These are phyloP conservation scores for Meloidogyne chitwoodi DNA, from an alignment of 1,140 invertebrate genomes.

Conservation along the genomic window DNA sequence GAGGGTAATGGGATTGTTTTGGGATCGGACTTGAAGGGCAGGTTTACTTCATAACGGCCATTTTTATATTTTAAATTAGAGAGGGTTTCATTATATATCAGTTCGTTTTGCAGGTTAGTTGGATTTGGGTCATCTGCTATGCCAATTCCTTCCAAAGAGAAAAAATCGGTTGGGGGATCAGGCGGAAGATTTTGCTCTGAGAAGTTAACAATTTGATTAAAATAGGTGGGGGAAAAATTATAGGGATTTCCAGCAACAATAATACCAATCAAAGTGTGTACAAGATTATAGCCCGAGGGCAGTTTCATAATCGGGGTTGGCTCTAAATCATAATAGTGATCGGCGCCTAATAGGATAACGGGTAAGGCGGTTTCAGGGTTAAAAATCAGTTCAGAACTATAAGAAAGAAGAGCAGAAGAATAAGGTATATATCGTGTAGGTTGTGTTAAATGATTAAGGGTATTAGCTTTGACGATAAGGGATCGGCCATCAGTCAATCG, in stretches of 20 bases:
- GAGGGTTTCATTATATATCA: neutral
- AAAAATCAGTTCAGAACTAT: too few relatives aligned
- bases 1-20: neutral
- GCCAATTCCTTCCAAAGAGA: neutral
- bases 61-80: neutral
- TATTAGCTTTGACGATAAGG: too few relatives aligned
- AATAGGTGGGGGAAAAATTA: neutral
- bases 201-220: neutral
- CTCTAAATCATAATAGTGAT: too few relatives aligned
- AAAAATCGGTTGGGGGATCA: neutral
- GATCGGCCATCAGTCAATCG: too few relatives aligned
- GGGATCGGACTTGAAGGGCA: neutral
- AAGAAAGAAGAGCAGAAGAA: too few relatives aligned
- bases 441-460: too few relatives aligned
- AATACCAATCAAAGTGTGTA: neutral
- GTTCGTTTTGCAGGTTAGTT: too few relatives aligned
- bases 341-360: too few relatives aligned
- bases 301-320: too few relatives aligned
- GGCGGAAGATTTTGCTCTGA: neutral
- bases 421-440: too few relatives aligned
- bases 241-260: neutral
- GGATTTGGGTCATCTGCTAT: neutral
- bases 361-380: too few relatives aligned
- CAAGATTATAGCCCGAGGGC: too few relatives aligned
- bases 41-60: neutral